A percentile compares a stretch with the other conserved stretches of the same genome.
phyloP scores from a whole-genome alignment of 1,140 invertebrate species.

The Laodelphax striatellus region DNA sequence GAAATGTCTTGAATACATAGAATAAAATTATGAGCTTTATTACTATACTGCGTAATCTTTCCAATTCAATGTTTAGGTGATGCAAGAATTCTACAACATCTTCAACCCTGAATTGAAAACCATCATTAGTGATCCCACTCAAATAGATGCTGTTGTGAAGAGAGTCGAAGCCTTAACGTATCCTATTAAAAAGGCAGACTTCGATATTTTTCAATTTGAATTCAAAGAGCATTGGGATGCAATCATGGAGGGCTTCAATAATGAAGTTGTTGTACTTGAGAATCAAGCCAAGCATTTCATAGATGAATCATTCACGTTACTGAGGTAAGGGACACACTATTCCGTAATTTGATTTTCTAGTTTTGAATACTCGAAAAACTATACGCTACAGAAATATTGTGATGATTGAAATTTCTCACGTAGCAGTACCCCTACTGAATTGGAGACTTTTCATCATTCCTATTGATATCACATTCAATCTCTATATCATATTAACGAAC shows the following conservation, averaged over 20 bases:
- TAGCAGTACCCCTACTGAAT: too few species aligned
- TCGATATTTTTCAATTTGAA: conserved; percentile 64
- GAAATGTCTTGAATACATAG: background rate
- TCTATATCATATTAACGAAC: background rate
- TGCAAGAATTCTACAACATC: conserved; percentile 79
- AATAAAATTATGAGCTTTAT: too few species aligned
- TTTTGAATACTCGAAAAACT: background rate
- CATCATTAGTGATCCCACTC: conserved; percentile 68
- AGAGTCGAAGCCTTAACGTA: conserved; percentile 55
- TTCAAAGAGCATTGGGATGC: conserved; percentile 74
- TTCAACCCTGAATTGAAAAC: conserved; percentile 77
- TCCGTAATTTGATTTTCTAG: background rate
- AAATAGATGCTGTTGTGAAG: conserved; percentile 70
- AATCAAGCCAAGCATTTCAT: conserved; percentile 74
- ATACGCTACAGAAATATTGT: too few species aligned
- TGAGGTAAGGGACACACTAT: conserved; percentile 36
- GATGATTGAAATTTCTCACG: too few species aligned
- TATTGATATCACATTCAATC: too few species aligned
- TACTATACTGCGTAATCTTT: too few species aligned
- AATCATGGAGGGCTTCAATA: conserved; percentile 60
- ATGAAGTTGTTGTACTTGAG: conserved; percentile 59
- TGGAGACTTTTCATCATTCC: too few species aligned
- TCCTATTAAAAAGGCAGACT: conserved; percentile 62
- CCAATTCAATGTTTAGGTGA: conserved; percentile 35
- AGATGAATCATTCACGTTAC: conserved; percentile 68